phyloP scores from a whole-genome alignment of 1,140 invertebrate species.

The Lineus longissimus region DNA sequence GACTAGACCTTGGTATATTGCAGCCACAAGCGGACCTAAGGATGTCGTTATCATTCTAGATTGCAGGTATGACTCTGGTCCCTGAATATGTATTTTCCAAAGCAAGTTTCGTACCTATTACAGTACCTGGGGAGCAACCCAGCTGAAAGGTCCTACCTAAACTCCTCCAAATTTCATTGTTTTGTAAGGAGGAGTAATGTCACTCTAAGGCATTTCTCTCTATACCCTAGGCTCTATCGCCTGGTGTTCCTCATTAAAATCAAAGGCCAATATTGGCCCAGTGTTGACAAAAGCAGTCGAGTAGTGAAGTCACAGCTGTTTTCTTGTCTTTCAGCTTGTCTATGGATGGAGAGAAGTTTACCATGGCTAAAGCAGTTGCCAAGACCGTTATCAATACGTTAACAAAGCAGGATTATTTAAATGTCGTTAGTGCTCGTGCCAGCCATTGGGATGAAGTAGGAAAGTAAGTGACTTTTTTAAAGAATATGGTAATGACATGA shows the following conservation, averaged over 20 bases:
- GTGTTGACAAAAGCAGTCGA: too few relatives aligned
- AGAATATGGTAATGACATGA: too few relatives aligned
- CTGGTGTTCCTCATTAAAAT: too few relatives aligned
- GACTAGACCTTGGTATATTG: constrained; percentile 55
- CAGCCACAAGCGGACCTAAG: constrained; percentile 55
- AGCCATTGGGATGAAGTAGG: constrained; percentile 52
- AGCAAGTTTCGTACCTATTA: not conserved
- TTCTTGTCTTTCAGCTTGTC: constrained; percentile 40
- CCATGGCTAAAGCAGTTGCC: constrained; percentile 53
- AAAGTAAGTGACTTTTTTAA: constrained; percentile 22
- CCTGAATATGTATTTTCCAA: not conserved
- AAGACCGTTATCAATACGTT: constrained; percentile 55
- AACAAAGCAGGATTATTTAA: constrained; percentile 55
- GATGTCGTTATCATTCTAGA: constrained; percentile 56
- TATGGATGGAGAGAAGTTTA: constrained; percentile 53
- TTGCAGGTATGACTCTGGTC: constrained; percentile 44
- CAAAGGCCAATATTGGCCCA: too few relatives aligned
- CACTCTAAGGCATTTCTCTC: too few relatives aligned
- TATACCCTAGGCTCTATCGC: too few relatives aligned
- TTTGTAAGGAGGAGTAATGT: too few relatives aligned
- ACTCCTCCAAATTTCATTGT: too few relatives aligned
- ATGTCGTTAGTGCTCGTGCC: constrained; percentile 54
- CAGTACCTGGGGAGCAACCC: not conserved
- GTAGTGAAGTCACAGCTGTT: not conserved
- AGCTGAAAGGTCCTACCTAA: too few relatives aligned